phyloP scores from a whole-genome alignment of 2,888 invertebrate species.

The Helicoverpa assulta region DNA sequence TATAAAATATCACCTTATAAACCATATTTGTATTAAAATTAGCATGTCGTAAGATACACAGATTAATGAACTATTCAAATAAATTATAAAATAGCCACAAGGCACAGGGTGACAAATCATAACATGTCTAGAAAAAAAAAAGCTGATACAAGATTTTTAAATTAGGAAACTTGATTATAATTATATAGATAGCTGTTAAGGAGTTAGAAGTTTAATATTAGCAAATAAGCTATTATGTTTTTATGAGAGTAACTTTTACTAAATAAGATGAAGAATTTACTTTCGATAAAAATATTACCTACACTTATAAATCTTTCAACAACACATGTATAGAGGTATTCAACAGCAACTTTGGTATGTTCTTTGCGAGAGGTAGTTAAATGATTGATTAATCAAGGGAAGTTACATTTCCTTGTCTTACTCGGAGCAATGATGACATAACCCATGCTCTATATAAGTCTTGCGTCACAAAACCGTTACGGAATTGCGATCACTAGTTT shows the following conservation, averaged over 20 bases:
- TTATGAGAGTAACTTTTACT: background rate
- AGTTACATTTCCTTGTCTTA: background rate
- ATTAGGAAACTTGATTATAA: constrained; percentile 19
- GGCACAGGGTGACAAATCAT: constrained; percentile 33
- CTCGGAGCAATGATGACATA: background rate
- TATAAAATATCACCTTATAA: too few species aligned
- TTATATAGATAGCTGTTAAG: background rate
- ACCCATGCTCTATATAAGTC: background rate
- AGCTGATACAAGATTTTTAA: constrained; percentile 8
- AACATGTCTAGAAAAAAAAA: constrained; percentile 34
- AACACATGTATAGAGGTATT: too few species aligned
- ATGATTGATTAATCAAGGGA: background rate
- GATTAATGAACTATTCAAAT: constrained; percentile 35
- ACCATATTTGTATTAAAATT: background rate
- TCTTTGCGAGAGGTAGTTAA: background rate
- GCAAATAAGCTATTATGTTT: background rate
- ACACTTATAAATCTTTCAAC: too few species aligned
- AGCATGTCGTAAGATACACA: constrained; percentile 9
- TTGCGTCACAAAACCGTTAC: background rate
- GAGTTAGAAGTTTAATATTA: background rate
- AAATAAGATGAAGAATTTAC: background rate
- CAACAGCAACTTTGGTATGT: background rate
- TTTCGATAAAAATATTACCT: background rate
- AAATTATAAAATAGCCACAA: constrained; percentile 19
- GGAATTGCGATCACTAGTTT: too few species aligned